A percentile compares a stretch with the other conserved stretches of the same genome.
Conservation (phyloP, 2,888 invertebrate species). For the Phytoseiulus persimilis region DNA sequence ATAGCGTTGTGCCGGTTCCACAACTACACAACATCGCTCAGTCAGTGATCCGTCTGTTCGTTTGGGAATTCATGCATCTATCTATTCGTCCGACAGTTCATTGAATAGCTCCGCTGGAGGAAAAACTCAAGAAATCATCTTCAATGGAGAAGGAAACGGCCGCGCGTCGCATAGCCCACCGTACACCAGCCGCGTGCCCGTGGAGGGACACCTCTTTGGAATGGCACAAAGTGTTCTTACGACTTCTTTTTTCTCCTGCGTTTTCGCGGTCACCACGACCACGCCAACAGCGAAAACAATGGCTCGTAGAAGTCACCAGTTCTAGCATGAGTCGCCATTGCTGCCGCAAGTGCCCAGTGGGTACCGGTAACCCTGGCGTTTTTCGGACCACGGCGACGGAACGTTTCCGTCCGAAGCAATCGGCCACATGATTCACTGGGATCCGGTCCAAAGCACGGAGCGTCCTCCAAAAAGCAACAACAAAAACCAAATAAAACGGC, state of each 20-base stretch:
- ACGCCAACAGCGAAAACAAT: background rate
- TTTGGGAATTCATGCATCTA: background rate
- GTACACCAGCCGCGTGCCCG: background rate
- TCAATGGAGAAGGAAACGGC: background rate
- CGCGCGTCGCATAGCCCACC: background rate
- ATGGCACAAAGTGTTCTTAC: background rate
- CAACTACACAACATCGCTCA: background rate
- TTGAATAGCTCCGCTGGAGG: background rate
- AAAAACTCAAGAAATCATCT: background rate
- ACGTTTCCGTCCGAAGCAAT: background rate
- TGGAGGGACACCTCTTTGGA: background rate
- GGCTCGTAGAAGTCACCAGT: background rate
- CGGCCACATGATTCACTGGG: background rate
- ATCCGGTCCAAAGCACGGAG: background rate
- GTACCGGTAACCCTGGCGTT: background rate
- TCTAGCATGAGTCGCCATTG: background rate
- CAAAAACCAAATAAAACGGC: background rate
- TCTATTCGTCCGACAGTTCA: background rate
- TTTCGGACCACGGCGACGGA: background rate
- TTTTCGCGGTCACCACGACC: background rate
- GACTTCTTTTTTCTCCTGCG: background rate
- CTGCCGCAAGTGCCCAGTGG: background rate
- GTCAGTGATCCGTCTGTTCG: background rate
- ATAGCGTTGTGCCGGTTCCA: background rate
- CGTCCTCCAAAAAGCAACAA: background rate